Base-by-base conservation (phyloP, 2,797 vertebrate genomes). In the Valencia hispanica region DNA sequence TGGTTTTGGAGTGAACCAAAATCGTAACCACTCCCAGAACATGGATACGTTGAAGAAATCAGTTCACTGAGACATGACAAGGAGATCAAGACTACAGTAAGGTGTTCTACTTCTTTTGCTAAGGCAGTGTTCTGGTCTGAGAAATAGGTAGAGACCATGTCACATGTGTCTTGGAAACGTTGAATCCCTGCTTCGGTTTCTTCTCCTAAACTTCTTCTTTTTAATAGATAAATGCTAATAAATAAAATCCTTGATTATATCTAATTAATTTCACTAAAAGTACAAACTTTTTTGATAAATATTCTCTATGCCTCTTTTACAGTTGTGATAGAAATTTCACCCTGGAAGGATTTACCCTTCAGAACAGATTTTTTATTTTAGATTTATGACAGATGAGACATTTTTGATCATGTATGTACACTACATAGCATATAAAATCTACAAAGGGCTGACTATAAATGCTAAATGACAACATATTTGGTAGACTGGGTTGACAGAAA, bases 401-500 rank as follows among this genome's bases (percentile, higher is more conserved):
- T 41, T 36, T 15, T 6, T 41, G 39, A 43, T 41, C 2, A 66
- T n/a, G 20, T 14, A 41, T 7, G 63, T n/a, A 43, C 25, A 43
- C 41, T 68, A 43, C 25, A 68, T 43, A 17, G 65, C 25, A 45
- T 27, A 68, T 84, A 70, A 72, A 79, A 85, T 68, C 65, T 74
- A 43, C 78, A 79, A 74, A 80, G 78, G 86, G 88, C 92, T 80
- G 87, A 88, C 80, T 79, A 74, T 9, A 20, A 79, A 84, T 43
- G 73, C 81, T 88, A 87, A 89, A 81, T 18, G 68, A 71, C 75
- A 79, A 68, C 57, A 78, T 75, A 75, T 68, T 76, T 25, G 50
- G 75, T 75, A 34, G 73, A 51, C 78, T 73, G 65, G 78, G 30
- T 50, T 57, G 82, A 89, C 63, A 82, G 75, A 81, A 90, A 89